Base-by-base conservation (phyloP, 2,113 vertebrate species). In the Brienomyrus brachyistius region DNA sequence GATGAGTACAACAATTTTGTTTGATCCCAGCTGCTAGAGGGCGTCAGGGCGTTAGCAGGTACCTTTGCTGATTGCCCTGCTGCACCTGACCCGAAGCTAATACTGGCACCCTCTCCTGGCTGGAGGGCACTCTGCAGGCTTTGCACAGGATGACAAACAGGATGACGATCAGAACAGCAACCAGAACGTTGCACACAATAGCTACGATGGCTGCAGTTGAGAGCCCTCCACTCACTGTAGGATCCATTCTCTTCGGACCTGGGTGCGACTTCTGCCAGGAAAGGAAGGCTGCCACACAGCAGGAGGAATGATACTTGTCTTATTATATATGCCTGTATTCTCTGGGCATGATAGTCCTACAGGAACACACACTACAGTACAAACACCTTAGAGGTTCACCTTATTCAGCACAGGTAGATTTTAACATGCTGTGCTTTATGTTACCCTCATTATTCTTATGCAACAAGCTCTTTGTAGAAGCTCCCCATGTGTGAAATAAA, bases 121-220 rank as follows among this genome's bases (percentile, higher is more conserved):
- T 95, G 77, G 96, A 96, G 27, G 96, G 96, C 77, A 96, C 94
- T 84, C 94, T 93, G 94, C 96, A 96, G 88, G 96, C 96, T 89
- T 94, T 94, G 91, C 94, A 96, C 80, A 96, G 90, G 90, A 96
- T 92, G 0, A 96, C 91, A 88, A 96, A 95, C 10, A 96, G 95
- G 51, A 96, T 92, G 4, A 96, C 91, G 13, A 96, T 94, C 80
- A 96, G 94, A 83, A 96, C 7, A 51, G 94, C 95, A 19, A 96
- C 94, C 27, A 95, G 90, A 0, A 95, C 74, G 86, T 96, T 96
- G 92, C 96, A 96, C 70, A 92, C 95, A 1, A 96, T 96, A 91
- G 96, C 96, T 91, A 96, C 95, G 89, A 96, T 70, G 1, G 96
- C 96, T 7, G 95, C 96, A 9, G 94, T 95, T 74, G 96, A 96